phyloP scores from a whole-genome alignment of 2,797 vertebrate genomes.

The Dendrocincla fuliginosa region DNA sequence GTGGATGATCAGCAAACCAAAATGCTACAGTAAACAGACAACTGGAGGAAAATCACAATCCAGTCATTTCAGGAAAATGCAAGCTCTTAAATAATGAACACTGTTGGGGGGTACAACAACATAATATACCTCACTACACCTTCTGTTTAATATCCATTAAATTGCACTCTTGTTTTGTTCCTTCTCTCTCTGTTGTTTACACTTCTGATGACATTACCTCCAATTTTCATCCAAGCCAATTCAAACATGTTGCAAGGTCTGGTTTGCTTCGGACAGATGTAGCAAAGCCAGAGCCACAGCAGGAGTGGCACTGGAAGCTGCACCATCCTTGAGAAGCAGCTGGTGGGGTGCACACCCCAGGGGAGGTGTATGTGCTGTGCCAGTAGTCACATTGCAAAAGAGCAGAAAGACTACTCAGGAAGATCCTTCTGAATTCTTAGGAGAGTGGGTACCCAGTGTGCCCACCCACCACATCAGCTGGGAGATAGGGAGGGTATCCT shows the following conservation, averaged over 20 bases:
- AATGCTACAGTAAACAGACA: neutral
- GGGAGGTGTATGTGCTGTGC: rapidly evolving
- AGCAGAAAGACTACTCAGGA: neutral
- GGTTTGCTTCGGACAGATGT: neutral
- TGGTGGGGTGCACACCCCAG: rapidly evolving
- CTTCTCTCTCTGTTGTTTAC: neutral
- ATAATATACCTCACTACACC: neutral
- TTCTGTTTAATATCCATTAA: neutral
- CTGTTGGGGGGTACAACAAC: neutral
- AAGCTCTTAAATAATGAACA: neutral
- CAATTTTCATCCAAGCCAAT: neutral
- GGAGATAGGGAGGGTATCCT: rapidly evolving
- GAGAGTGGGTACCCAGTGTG: rapidly evolving
- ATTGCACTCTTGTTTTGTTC: neutral
- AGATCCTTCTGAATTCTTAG: neutral
- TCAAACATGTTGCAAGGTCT: rapidly evolving
- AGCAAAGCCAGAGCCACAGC: neutral
- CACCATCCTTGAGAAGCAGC: rapidly evolving
- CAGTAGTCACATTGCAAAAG: neutral
- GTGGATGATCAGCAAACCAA: neutral
- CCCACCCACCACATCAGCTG: rapidly evolving
- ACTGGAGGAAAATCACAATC: neutral
- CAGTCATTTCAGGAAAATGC: neutral
- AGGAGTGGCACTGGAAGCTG: rapidly evolving
- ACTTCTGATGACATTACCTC: neutral